phyloP scores from a whole-genome alignment of 2,797 vertebrate genomes.

The Chiloscyllium punctatum region DNA sequence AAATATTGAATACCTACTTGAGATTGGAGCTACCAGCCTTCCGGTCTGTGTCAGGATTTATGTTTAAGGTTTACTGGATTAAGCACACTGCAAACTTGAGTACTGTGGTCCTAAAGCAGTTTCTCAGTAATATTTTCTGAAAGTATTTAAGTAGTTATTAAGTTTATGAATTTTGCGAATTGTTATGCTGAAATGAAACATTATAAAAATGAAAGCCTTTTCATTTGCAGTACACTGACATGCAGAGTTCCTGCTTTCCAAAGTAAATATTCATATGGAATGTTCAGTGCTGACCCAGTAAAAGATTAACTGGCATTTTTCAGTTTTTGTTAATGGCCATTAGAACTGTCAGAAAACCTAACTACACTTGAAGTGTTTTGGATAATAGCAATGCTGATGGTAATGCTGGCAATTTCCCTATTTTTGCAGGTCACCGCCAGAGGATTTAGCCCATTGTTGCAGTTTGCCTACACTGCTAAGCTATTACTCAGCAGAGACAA shows the following conservation, averaged over 20 bases:
- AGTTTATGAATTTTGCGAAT: not conserved
- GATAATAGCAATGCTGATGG: conserved; percentile 67
- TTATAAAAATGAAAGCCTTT: not conserved
- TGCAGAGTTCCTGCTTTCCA: not conserved
- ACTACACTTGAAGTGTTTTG: conserved; percentile 56
- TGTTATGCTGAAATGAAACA: not conserved
- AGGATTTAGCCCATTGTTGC: conserved; percentile 96
- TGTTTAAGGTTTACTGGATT: not conserved
- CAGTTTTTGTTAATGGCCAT: conserved; percentile 59
- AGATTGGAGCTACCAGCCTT: not conserved
- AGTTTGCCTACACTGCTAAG: conserved; percentile 99
- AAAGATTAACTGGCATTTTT: conserved; percentile 59
- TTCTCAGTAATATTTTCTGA: not conserved
- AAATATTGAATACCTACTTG: not conserved
- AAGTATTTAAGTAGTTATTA: not conserved
- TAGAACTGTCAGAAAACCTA: conserved; percentile 63
- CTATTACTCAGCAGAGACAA: conserved; percentile 98
- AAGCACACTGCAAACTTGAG: not conserved
- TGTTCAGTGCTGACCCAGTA: conserved; percentile 54
- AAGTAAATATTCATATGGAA: conserved; percentile 41
- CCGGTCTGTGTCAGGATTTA: not conserved
- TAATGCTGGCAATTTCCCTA: conserved; percentile 72
- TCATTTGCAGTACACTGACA: not conserved
- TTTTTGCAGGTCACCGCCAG: conserved; percentile 89
- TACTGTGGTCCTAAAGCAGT: not conserved